These are phyloP conservation scores for Schlechtendalia chinensis DNA, from an alignment of 1,140 invertebrate species.

Conservation along the genomic window DNA sequence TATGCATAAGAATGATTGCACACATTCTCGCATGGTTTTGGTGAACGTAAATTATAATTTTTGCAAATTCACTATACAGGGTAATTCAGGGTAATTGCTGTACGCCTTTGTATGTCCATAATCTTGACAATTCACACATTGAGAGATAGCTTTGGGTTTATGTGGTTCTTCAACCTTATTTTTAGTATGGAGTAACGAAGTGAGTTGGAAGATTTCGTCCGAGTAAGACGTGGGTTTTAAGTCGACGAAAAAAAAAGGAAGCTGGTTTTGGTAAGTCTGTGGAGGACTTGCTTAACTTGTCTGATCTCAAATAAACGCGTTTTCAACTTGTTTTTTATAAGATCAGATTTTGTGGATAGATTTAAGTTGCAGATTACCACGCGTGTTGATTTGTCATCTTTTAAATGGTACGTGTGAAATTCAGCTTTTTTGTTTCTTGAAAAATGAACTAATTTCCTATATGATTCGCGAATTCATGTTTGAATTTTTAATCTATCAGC, in stretches of 20 bases:
- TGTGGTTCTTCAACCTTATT: constrained; percentile 45
- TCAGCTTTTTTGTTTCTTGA: background rate
- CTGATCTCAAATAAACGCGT: background rate
- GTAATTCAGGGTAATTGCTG: constrained; percentile 53
- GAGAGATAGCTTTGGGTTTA: too few species aligned
- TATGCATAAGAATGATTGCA: too few species aligned
- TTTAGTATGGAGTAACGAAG: constrained; percentile 42
- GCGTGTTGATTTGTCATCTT: background rate
- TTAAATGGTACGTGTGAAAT: background rate
- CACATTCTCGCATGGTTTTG: too few species aligned
- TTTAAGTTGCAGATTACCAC: constrained; percentile 33
- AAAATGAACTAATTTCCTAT: background rate
- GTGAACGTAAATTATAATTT: too few species aligned
- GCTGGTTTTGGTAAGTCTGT: background rate
- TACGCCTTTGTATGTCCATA: constrained; percentile 54
- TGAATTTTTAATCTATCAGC: background rate
- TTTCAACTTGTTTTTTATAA: background rate
- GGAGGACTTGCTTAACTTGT: background rate
- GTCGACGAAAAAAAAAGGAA: constrained; percentile 31
- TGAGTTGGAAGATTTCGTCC: background rate
- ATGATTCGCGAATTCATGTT: background rate
- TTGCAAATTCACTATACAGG: too few species aligned
- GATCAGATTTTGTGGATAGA: background rate
- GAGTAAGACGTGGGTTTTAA: constrained; percentile 3
- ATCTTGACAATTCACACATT: background rate